phyloP scores from a whole-genome alignment of 2,888 invertebrate species.

The Drosophila seclusa region DNA sequence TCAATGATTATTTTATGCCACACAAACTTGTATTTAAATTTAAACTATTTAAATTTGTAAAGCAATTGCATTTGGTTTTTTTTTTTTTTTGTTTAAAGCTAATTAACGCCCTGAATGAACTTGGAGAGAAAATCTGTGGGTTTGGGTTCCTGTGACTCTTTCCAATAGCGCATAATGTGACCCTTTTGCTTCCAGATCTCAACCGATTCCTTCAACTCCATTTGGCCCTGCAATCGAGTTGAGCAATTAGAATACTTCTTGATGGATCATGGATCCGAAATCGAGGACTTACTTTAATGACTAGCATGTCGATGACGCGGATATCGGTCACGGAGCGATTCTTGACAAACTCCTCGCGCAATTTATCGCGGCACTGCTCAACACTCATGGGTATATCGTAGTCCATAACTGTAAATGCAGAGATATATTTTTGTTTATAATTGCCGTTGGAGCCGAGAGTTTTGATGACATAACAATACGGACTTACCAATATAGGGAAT shows the following conservation, averaged over 20 bases:
- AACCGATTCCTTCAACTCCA: conserved; percentile 95
- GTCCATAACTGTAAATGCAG: conserved; percentile 88
- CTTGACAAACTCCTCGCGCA: conserved; percentile 92
- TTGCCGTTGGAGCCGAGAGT: conserved; percentile 13
- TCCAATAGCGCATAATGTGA: conserved; percentile 94
- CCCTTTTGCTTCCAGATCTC: conserved; percentile 95
- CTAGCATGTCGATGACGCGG: conserved; percentile 95
- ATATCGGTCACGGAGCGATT: conserved; percentile 93
- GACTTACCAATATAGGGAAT: conserved; percentile 93
- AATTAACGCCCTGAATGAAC: conserved; percentile 87
- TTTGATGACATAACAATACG: conserved; percentile 73
- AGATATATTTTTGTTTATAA: conserved; percentile 48
- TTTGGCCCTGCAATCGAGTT: conserved; percentile 91
- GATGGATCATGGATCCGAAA: not conserved
- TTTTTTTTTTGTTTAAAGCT: conserved; percentile 42
- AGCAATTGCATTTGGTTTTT: conserved; percentile 31
- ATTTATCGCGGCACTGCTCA: conserved; percentile 89
- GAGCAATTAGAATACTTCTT: not conserved
- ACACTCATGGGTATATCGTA: conserved; percentile 92
- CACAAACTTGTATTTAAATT: conserved; percentile 54
- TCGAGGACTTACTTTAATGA: conserved; percentile 90
- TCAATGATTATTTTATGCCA: conserved; percentile 12
- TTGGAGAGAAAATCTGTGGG: conserved; percentile 96
- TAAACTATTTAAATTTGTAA: conserved; percentile 68
- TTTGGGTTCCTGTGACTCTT: conserved; percentile 92